These are phyloP conservation scores for Lipotes vexillifer DNA, from an alignment of 2,113 vertebrate genomes.

Conservation along the genomic window DNA sequence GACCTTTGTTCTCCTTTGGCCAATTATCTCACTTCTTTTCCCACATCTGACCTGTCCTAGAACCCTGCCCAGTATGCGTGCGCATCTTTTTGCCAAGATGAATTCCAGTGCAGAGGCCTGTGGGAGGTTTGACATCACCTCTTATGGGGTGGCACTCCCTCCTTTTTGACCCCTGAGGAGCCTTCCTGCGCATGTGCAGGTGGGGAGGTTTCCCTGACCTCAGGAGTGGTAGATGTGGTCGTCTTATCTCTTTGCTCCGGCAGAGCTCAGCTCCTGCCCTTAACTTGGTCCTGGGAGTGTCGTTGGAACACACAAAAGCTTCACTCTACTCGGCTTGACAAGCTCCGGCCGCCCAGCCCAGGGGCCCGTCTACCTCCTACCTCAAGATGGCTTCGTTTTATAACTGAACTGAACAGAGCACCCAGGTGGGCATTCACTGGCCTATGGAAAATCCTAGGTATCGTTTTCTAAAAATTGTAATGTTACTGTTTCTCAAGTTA, in stretches of 20 bases:
- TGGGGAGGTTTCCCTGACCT: background rate
- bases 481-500: background rate
- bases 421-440: background rate
- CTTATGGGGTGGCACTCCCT: background rate
- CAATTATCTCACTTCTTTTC: background rate
- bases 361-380: background rate
- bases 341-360: background rate
- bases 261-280: background rate
- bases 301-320: background rate
- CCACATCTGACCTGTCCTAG: background rate
- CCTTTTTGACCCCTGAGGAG: background rate
- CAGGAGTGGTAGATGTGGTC: background rate
- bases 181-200: background rate
- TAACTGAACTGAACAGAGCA: background rate
- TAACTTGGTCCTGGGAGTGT: background rate
- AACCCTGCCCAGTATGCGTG: background rate
- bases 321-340: background rate
- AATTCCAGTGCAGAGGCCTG: background rate
- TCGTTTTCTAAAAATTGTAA: background rate
- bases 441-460: background rate
- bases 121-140: background rate
- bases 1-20: background rate
- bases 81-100: background rate
- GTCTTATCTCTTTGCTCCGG: background rate
- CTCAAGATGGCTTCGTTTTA: background rate